Conservation (phyloP, 2,113 vertebrate genomes). For the Rhea pennata region DNA sequence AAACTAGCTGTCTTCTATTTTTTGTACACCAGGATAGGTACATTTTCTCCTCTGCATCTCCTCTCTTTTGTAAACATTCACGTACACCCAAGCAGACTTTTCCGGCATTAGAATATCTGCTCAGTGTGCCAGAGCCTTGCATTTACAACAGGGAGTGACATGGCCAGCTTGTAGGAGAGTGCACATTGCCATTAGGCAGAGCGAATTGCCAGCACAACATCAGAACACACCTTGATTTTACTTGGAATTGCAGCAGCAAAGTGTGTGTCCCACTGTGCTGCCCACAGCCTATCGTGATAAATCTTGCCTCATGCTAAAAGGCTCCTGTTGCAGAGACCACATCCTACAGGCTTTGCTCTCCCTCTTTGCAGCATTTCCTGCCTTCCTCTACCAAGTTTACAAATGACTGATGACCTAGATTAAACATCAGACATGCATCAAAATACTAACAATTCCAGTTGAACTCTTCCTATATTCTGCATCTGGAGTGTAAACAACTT, state of each 20-base stretch:
- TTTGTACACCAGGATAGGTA: background rate
- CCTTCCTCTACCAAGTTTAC: background rate
- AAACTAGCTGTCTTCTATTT: background rate
- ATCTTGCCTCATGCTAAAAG: background rate
- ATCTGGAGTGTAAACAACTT: background rate
- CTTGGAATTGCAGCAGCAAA: background rate
- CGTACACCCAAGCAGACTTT: background rate
- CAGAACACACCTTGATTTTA: background rate
- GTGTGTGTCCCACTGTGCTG: fast-evolving
- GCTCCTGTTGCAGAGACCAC: background rate
- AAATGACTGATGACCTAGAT: background rate
- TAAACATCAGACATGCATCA: background rate
- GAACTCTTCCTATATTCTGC: background rate
- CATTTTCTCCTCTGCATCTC: background rate
- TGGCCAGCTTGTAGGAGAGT: background rate
- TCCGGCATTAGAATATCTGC: background rate
- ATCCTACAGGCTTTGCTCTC: fast-evolving
- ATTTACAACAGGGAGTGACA: fast-evolving
- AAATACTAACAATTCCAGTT: background rate
- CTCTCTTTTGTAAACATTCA: background rate
- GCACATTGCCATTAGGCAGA: background rate
- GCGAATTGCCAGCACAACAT: background rate
- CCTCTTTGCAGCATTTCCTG: background rate
- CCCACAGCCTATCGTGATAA: background rate
- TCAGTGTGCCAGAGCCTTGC: fast-evolving